These are phyloP conservation scores for Gila robusta DNA, from an alignment of 2,797 vertebrate genomes.

Conservation along the genomic window DNA sequence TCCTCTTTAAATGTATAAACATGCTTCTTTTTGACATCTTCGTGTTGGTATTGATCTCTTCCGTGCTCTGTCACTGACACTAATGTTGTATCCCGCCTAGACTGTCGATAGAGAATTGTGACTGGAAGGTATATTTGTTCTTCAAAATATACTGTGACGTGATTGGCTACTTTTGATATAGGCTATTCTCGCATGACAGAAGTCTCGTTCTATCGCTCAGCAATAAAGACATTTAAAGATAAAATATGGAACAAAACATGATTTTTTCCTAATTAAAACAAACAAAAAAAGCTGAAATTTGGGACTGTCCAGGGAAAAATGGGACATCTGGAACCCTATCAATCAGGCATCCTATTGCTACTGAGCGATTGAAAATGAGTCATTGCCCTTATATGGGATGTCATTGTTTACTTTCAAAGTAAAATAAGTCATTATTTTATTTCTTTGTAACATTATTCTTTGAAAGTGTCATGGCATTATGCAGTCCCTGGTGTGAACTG, in stretches of 20 bases:
- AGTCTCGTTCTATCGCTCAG: background rate
- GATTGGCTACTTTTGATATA: background rate
- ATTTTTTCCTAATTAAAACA: no score
- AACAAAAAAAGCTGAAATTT: no score
- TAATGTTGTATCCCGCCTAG: background rate
- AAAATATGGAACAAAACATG: no score
- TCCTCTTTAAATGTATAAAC: background rate
- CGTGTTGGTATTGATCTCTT: background rate
- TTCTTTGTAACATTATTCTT: background rate
- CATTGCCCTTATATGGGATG: background rate
- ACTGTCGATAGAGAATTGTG: background rate
- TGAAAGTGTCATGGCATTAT: background rate
- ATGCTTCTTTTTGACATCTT: background rate
- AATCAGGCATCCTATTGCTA: background rate
- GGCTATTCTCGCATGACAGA: background rate
- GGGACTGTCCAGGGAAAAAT: no score
- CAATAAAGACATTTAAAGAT: background rate
- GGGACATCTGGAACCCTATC: no score
- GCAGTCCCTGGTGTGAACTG: conserved; percentile 1
- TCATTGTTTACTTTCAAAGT: conserved; percentile 3
- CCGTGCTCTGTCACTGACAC: background rate
- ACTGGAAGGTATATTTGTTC: background rate
- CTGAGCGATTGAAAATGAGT: background rate
- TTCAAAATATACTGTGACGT: background rate
- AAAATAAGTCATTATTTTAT: background rate